A percentile compares a stretch with the other conserved stretches of the same genome.
phyloP scores from a whole-genome alignment of 2,797 vertebrate species.

The Molossus alvarezi region DNA sequence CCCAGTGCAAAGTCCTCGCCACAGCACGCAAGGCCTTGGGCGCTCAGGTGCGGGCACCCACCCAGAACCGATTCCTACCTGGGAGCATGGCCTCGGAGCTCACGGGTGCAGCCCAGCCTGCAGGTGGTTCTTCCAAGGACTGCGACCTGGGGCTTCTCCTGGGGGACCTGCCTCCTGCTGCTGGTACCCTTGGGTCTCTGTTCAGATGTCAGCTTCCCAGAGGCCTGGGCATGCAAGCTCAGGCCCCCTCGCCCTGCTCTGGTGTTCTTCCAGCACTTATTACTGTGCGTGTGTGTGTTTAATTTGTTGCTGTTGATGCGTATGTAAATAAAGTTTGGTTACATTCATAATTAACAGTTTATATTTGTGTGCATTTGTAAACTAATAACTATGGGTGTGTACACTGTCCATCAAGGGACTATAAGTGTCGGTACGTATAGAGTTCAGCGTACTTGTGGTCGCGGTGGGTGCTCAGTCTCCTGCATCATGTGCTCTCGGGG shows the following conservation, averaged over 20 bases:
- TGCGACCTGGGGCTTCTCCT: not conserved
- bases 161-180: not conserved
- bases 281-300: not conserved
- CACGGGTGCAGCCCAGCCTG: not conserved
- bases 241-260: not conserved
- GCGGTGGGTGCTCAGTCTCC: not conserved
- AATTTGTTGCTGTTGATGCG: not conserved
- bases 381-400: not conserved
- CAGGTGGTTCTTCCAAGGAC: accelerated
- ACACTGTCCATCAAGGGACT: not conserved
- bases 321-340: not conserved
- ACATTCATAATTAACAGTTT: not conserved
- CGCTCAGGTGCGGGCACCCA: accelerated
- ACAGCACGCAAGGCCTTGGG: not conserved
- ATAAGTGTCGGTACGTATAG: not conserved
- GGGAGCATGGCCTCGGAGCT: accelerated
- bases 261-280: not conserved
- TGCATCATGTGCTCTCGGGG: not conserved
- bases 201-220: not conserved
- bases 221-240: not conserved
- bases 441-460: not conserved
- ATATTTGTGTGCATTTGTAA: not conserved
- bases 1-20: not conserved
- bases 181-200: no score
- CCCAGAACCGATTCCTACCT: not conserved